A percentile compares a stretch with the other conserved stretches of the same genome.
Evolutionary conservation across 2,888 invertebrate genomes (phyloP).

Genomic region (Neuroscelio doddi): DNA sequence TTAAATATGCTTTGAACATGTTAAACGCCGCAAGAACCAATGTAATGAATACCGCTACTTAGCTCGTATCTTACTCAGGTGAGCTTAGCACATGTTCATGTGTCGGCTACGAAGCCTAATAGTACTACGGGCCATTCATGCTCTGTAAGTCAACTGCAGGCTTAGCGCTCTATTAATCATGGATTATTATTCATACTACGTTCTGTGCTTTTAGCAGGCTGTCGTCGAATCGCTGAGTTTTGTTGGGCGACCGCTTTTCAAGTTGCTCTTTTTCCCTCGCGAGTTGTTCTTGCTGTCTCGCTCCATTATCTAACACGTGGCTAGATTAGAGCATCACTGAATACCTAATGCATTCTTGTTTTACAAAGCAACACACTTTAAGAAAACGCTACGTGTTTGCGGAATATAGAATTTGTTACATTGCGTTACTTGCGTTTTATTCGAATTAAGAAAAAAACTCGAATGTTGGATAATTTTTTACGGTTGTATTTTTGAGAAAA

Average conservation of each 20-base stretch:
- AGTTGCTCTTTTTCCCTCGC: constrained; percentile 34
- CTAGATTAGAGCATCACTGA: constrained; percentile 17
- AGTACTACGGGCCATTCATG: constrained; percentile 64
- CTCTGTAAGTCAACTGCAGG: constrained; percentile 59
- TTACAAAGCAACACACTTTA: not conserved
- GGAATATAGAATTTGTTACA: too few species aligned
- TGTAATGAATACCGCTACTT: constrained; percentile 31
- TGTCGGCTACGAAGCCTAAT: constrained; percentile 52
- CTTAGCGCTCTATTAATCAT: constrained; percentile 68
- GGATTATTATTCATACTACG: constrained; percentile 65
- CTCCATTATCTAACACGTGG: constrained; percentile 44
- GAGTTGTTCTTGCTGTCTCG: constrained; percentile 15
- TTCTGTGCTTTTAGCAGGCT: constrained; percentile 48
- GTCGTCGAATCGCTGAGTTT: constrained; percentile 52
- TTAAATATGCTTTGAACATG: constrained; percentile 32
- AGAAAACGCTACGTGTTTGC: too few species aligned
- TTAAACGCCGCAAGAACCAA: constrained; percentile 27
- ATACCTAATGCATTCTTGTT: not conserved
- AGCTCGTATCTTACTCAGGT: constrained; percentile 23
- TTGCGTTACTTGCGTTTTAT: too few species aligned
- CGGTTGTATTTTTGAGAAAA: too few species aligned
- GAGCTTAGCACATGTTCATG: constrained; percentile 11
- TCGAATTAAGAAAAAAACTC: too few species aligned
- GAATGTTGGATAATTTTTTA: too few species aligned
- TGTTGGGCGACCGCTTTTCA: constrained; percentile 49